phyloP scores from a whole-genome alignment of 2,888 invertebrate species.

The Chymomyza caudatula region DNA sequence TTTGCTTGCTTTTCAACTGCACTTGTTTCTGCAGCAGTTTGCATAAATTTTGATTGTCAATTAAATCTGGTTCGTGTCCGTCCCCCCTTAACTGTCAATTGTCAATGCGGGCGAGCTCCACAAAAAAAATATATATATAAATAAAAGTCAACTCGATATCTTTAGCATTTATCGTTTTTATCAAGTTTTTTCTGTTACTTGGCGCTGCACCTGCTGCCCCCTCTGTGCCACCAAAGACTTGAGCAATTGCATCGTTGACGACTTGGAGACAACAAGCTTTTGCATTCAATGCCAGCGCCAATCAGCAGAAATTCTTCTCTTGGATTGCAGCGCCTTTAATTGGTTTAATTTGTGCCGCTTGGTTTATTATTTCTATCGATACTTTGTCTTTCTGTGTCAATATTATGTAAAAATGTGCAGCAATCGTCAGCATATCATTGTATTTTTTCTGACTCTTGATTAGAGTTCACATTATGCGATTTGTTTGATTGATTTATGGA shows the following conservation, averaged over 20 bases:
- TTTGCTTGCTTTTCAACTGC: constrained; percentile 20
- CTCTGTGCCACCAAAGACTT: background rate
- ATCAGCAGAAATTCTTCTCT: constrained; percentile 48
- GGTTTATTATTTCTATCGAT: constrained; percentile 63
- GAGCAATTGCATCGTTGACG: background rate
- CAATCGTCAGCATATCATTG: constrained; percentile 30
- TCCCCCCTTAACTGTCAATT: constrained; percentile 55
- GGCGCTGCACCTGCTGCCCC: constrained; percentile 19
- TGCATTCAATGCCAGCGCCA: constrained; percentile 40
- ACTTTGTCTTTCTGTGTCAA: constrained; percentile 66
- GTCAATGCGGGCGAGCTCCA: constrained; percentile 32
- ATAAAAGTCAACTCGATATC: constrained; percentile 30
- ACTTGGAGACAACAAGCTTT: background rate
- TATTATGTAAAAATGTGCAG: constrained; percentile 49
- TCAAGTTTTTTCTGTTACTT: constrained; percentile 16
- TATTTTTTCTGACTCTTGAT: background rate
- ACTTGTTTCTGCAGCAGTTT: constrained; percentile 50
- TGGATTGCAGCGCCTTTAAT: constrained; percentile 45
- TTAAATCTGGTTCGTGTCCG: constrained; percentile 52
- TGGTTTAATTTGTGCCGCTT: constrained; percentile 66
- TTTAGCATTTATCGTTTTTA: constrained; percentile 38
- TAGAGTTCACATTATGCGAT: constrained; percentile 10
- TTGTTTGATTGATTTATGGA: background rate
- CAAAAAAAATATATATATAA: constrained; percentile 19
- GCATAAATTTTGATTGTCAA: constrained; percentile 69